Conservation (phyloP, 2,888 invertebrate genomes). For the Heliconius cydno region DNA sequence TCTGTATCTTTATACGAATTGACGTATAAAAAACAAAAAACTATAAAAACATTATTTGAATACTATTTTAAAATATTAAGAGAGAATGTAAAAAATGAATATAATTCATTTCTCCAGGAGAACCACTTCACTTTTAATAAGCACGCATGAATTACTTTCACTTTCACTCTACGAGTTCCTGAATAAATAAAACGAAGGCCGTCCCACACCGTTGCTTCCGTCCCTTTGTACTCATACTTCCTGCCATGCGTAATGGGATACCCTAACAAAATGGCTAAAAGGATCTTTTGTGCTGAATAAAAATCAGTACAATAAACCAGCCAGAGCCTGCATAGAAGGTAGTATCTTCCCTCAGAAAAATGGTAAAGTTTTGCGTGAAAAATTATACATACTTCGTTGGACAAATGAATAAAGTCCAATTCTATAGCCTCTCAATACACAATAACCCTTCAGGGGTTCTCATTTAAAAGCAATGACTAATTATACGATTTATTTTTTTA, state of each 20-base stretch:
- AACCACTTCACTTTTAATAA: conserved; percentile 73
- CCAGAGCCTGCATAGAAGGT: conserved; percentile 47
- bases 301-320: conserved; percentile 65
- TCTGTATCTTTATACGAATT: neutral
- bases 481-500: conserved; percentile 2
- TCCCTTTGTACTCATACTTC: conserved; percentile 73
- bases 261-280: conserved; percentile 67
- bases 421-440: conserved; percentile 22
- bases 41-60: neutral
- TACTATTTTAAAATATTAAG: conserved; percentile 20
- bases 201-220: conserved; percentile 70
- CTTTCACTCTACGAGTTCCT: conserved; percentile 65
- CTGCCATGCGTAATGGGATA: conserved; percentile 77
- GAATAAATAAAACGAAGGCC: conserved; percentile 78
- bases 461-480: conserved; percentile 14
- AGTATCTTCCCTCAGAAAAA: conserved; percentile 39
- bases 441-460: conserved; percentile 21
- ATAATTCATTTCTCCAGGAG: conserved; percentile 64
- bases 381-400: conserved; percentile 16
- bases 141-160: conserved; percentile 76
- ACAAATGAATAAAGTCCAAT: conserved; percentile 17
- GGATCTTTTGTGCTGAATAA: conserved; percentile 71
- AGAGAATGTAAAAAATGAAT: conserved; percentile 41
- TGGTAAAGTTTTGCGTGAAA: conserved; percentile 18
- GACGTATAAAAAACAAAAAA: neutral